These are phyloP conservation scores for Cacatua alba DNA, from an alignment of 2,113 vertebrate genomes.

Conservation along the genomic window DNA sequence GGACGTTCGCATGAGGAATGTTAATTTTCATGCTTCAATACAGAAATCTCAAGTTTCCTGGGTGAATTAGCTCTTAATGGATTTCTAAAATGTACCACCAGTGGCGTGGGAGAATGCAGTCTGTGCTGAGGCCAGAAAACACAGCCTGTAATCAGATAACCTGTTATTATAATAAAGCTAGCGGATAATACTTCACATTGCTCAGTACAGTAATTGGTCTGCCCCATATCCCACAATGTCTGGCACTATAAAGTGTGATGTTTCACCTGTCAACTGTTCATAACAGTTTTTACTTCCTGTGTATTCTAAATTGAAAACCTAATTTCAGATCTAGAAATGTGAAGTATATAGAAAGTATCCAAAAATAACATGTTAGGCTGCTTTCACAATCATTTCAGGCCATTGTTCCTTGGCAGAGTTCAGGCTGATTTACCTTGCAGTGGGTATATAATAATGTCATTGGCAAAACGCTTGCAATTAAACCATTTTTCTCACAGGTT, in stretches of 20 bases:
- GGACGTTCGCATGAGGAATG: not conserved
- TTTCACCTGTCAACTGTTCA: slow-evolving; percentile 58
- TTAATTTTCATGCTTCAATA: not conserved
- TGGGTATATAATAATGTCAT: slow-evolving; percentile 40
- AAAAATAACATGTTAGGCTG: slow-evolving; percentile 1
- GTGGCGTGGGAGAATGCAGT: not conserved
- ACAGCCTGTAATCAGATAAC: slow-evolving; percentile 54
- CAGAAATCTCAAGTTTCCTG: slow-evolving; percentile 22
- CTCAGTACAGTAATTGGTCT: slow-evolving; percentile 63
- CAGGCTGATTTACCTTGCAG: slow-evolving; percentile 32
- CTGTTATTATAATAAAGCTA: slow-evolving; percentile 61
- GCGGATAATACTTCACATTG: slow-evolving; percentile 61
- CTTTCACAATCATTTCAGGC: not conserved
- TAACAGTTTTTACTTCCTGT: slow-evolving; percentile 55
- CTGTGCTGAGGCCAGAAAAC: slow-evolving; percentile 30
- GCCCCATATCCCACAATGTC: slow-evolving; percentile 48
- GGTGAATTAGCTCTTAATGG: not conserved
- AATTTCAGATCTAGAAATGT: slow-evolving; percentile 44
- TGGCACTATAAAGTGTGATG: slow-evolving; percentile 12
- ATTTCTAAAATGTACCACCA: slow-evolving; percentile 1
- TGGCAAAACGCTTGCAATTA: slow-evolving; percentile 52
- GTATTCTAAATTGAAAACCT: slow-evolving; percentile 47
- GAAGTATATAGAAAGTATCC: not conserved
- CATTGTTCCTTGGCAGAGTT: not conserved
- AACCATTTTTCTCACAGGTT: slow-evolving; percentile 1